These are phyloP conservation scores for Tolmerus cingulatus DNA, from an alignment of 2,888 invertebrate genomes.

Conservation along the genomic window DNA sequence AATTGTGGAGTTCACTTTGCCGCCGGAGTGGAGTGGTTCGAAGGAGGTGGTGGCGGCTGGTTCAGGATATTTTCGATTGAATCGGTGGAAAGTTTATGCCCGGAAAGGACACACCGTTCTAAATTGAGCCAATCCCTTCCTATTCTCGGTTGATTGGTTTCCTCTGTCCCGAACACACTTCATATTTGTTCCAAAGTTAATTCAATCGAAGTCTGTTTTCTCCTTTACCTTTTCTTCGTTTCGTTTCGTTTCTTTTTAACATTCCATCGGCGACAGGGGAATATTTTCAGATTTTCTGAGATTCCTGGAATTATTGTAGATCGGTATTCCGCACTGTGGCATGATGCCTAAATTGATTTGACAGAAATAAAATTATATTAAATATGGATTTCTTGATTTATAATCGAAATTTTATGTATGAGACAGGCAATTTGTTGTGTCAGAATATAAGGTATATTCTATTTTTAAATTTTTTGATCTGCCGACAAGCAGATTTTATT, in stretches of 20 bases:
- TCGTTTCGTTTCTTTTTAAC: not conserved
- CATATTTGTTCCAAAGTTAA: constrained; percentile 20
- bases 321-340: not conserved
- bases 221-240: not conserved
- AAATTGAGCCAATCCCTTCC: not conserved
- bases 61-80: not conserved
- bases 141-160: constrained; percentile 20
- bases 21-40: not conserved
- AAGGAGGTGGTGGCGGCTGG: not conserved
- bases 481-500: no score
- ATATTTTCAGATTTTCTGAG: not conserved
- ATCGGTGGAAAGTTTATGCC: not conserved
- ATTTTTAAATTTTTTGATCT: no score
- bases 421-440: not conserved
- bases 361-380: not conserved
- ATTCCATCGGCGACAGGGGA: not conserved
- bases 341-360: not conserved
- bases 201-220: not conserved
- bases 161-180: constrained; percentile 2
- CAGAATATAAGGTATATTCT: not conserved
- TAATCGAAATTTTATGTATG: not conserved
- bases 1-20: not conserved
- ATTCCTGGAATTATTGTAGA: not conserved
- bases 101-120: not conserved
- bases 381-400: not conserved